A percentile compares a stretch with the other conserved stretches of the same genome.
phyloP scores from a whole-genome alignment of 2,797 vertebrate species.

The Myotis daubentonii region DNA sequence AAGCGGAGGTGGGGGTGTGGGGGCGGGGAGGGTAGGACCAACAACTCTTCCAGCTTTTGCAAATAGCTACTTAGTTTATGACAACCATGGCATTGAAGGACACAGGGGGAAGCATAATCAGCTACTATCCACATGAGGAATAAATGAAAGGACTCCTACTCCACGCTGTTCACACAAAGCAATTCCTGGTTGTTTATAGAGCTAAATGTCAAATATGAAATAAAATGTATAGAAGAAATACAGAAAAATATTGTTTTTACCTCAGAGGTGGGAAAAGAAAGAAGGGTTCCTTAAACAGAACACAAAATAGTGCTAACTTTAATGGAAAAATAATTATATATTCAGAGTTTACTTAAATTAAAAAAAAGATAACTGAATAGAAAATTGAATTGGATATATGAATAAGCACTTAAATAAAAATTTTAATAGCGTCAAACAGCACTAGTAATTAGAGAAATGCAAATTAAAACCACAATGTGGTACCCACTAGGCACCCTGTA shows the following conservation, averaged over 20 bases:
- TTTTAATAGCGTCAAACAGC: background rate
- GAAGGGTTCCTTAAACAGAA: background rate
- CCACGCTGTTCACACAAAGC: background rate
- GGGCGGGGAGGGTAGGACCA: background rate
- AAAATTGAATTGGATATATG: background rate
- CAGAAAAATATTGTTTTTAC: background rate
- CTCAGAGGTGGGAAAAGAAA: background rate
- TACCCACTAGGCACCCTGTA: rapidly evolving
- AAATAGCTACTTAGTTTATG: background rate
- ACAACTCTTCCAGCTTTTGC: background rate
- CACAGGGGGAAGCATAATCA: background rate
- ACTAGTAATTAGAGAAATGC: background rate
- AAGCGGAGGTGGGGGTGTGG: rapidly evolving
- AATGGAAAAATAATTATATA: background rate
- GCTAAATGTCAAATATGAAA: background rate
- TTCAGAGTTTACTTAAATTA: background rate
- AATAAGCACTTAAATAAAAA: background rate
- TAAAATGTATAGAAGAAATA: background rate
- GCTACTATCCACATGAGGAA: too few species aligned
- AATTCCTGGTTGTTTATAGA: background rate
- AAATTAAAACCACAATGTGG: background rate
- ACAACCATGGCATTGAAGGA: background rate
- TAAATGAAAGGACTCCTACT: background rate
- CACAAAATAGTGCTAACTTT: background rate
- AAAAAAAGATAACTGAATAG: background rate